Evolutionary conservation across 2,113 vertebrate genomes (phyloP), one percentile per base, ranked within the genome.

Genomic region (Tor tambroides): DNA sequence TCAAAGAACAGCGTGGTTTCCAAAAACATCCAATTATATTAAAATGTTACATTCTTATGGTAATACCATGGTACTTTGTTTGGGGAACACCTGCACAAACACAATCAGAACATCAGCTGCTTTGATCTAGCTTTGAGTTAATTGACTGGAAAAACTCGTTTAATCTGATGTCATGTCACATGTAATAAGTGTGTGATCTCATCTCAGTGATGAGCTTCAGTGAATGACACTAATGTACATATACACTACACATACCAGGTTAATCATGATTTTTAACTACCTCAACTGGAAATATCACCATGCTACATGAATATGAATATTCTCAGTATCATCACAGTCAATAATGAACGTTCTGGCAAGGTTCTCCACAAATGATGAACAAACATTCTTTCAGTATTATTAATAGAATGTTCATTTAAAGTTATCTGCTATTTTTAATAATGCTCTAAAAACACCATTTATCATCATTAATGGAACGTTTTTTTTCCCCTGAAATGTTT

Each of bases 91-190:
- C 5, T 38, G 49, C 30, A 63, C 7, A 61, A 63, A 80, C 77
- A 80, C 78, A 80, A 59, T 61, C 54, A 80, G 5, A 23, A 63
- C 23, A 80, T 63, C 21, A 59, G 80, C 23, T 19, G 59, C 80
- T 82, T 82, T 69, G 80, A 82, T 82, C 80, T 32, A n/a, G n/a
- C 12, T 32, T 35, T 10, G 56, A 63, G 56, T 17, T 46, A 19
- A 80, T n/a, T 59, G 38, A 38, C 10, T 12, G 71, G 69, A 21
- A 10, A 78, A 30, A 46, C n/a, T 6, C 1, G 26, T 80, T 38
- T 80, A 78, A 79, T 79, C 51, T 59, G 23, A 41, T 9, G 79
- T 63, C 54, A 15, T 32, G 54, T 14, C 2, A 28, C 32, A 32
- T 8, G n/a, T 49, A 4, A 17, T n/a, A n/a, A n/a, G 76, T 54